A percentile compares a stretch with the other conserved stretches of the same genome.
Conservation (phyloP, 2,113 vertebrate genomes). For the cattle (Bos taurus) region DNA sequence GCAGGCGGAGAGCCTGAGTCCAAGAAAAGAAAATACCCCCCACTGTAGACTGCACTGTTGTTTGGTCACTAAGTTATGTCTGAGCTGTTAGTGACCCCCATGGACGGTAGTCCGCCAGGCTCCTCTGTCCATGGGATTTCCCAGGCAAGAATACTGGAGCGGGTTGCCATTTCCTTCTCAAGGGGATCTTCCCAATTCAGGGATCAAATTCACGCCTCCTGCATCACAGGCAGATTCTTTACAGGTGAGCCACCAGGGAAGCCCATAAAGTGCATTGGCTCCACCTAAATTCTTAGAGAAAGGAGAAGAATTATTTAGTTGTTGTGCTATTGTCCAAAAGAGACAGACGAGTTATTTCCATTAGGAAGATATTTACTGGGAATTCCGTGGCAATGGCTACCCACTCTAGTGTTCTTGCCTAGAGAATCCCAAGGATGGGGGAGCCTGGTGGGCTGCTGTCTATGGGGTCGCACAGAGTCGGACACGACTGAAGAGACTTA, state of each 20-base stretch:
- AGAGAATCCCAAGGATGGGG: not conserved
- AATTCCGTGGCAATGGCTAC: not conserved
- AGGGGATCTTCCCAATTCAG: not conserved
- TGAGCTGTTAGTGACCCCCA: not conserved
- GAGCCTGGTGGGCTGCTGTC: not conserved
- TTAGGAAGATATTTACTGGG: not conserved
- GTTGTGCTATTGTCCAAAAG: not conserved
- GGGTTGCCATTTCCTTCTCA: not conserved
- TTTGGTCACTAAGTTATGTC: not conserved
- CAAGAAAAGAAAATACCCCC: not conserved
- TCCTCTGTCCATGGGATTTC: not conserved
- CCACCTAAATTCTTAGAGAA: not conserved
- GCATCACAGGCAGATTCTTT: not conserved
- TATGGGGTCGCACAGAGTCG: not conserved
- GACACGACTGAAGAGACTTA: not conserved
- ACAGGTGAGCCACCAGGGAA: not conserved
- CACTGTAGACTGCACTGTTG: fast-evolving
- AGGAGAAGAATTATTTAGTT: not conserved
- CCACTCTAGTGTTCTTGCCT: not conserved
- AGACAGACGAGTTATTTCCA: not conserved
- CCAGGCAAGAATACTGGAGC: not conserved
- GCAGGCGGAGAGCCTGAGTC: not conserved
- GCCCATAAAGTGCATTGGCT: not conserved
- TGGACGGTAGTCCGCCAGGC: fast-evolving
- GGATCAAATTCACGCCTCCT: not conserved